Conservation (phyloP, 2,888 invertebrate genomes). For the Diadromus collaris region DNA sequence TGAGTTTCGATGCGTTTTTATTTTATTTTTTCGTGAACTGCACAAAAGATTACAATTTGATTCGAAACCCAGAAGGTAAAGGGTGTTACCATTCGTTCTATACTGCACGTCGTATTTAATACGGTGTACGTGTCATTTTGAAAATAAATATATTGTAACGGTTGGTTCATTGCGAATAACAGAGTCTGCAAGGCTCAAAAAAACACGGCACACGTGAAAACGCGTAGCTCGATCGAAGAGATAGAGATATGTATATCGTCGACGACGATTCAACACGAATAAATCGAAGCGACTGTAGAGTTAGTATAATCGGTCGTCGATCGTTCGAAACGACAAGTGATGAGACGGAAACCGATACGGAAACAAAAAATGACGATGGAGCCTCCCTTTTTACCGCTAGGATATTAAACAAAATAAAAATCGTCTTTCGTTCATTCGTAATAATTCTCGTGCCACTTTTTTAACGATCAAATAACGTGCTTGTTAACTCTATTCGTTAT, state of each 20-base stretch:
- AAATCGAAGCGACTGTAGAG: conserved; percentile 21
- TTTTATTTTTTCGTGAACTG: not conserved
- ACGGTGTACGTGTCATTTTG: conserved; percentile 26
- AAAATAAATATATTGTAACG: conserved; percentile 17
- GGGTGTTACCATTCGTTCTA: conserved; percentile 20
- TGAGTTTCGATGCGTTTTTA: not conserved
- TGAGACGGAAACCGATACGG: conserved; percentile 12
- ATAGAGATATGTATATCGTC: conserved; percentile 19
- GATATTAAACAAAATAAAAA: conserved; percentile 57
- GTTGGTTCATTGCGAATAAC: conserved; percentile 24
- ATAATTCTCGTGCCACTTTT: conserved; percentile 70
- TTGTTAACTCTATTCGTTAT: conserved; percentile 70
- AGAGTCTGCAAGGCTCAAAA: conserved; percentile 1
- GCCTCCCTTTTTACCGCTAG: conserved; percentile 58
- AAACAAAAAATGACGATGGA: conserved; percentile 34
- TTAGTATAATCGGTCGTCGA: conserved; percentile 24
- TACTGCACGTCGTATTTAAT: conserved; percentile 44
- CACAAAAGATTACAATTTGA: not conserved
- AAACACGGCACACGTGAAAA: not conserved
- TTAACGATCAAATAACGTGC: conserved; percentile 72
- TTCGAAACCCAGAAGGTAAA: conserved; percentile 27
- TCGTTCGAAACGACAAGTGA: conserved; percentile 13
- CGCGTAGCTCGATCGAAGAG: conserved; percentile 2
- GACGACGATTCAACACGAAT: conserved; percentile 37
- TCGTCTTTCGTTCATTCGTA: conserved; percentile 66